phyloP scores from a whole-genome alignment of 2,797 vertebrate species.

The Amphiprion clarkii region DNA sequence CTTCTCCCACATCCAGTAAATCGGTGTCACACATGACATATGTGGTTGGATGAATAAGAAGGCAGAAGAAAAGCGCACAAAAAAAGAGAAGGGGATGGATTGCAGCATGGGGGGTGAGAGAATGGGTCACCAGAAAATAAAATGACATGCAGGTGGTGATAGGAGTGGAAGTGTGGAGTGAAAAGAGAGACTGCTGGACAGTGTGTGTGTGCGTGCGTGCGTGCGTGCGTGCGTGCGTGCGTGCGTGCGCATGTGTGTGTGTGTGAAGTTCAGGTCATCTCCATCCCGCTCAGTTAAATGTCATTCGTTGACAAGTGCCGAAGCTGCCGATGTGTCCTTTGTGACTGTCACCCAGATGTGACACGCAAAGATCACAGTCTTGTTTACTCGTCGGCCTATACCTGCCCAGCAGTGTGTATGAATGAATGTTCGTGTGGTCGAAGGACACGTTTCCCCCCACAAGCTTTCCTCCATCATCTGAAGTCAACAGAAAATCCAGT shows the following conservation, averaged over 20 bases:
- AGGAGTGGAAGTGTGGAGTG: neutral
- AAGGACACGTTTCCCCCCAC: conserved; percentile 17
- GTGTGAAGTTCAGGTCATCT: conserved; percentile 46
- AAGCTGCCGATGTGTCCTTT: conserved; percentile 67
- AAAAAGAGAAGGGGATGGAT: neutral
- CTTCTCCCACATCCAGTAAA: conserved; percentile 33
- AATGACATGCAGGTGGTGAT: neutral
- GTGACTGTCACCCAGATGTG: conserved; percentile 77
- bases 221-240: neutral
- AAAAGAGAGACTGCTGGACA: neutral
- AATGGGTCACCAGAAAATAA: neutral
- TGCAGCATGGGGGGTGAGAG: neutral
- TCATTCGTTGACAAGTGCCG: conserved; percentile 66
- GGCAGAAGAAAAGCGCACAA: neutral
- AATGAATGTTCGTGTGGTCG: conserved; percentile 20
- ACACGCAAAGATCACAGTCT: conserved; percentile 62
- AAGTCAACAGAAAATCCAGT: conserved; percentile 21
- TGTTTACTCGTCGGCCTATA: conserved; percentile 68
- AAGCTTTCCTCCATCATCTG: neutral
- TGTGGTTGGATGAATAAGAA: neutral
- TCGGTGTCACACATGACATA: conserved; percentile 24
- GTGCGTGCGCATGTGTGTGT: neutral
- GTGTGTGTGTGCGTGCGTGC: neutral
- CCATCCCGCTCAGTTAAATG: conserved; percentile 71
- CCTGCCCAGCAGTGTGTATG: conserved; percentile 21